Evolutionary conservation across 2,113 vertebrate species (phyloP).

Genomic region (Silurus glanis): DNA sequence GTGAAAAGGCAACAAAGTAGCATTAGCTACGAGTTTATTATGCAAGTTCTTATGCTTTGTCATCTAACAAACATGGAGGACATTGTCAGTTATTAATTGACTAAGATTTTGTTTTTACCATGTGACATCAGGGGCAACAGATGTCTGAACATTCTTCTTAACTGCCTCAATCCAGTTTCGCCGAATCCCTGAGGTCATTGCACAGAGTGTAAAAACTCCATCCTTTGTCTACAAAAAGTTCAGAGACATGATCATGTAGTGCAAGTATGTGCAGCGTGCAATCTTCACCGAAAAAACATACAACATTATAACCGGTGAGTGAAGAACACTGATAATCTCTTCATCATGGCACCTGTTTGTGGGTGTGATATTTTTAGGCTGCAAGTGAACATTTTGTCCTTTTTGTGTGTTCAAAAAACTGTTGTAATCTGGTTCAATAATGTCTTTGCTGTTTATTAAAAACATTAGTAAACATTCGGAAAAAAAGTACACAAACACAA

Average conservation of each 20-base stretch:
- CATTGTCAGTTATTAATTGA: neutral
- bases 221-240: constrained; percentile 78
- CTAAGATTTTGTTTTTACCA: constrained; percentile 71
- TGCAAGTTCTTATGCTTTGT: neutral
- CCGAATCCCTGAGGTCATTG: constrained; percentile 87
- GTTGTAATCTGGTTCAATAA: neutral
- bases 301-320: too few species aligned
- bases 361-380: too few species aligned
- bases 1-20: constrained; percentile 55
- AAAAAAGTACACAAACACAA: neutral
- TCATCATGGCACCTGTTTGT: too few species aligned
- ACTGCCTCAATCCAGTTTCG: constrained; percentile 92
- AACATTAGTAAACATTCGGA: neutral
- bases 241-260: neutral
- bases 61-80: neutral
- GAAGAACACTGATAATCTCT: too few species aligned
- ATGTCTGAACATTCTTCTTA: constrained; percentile 84
- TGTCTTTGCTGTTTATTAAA: neutral
- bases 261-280: neutral
- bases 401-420: too few species aligned
- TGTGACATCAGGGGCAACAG: constrained; percentile 75
- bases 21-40: neutral
- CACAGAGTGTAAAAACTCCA: constrained; percentile 84
- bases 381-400: too few species aligned
- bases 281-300: too few species aligned